Conservation (phyloP, 2,888 invertebrate genomes). For the Epirrita christyi region DNA sequence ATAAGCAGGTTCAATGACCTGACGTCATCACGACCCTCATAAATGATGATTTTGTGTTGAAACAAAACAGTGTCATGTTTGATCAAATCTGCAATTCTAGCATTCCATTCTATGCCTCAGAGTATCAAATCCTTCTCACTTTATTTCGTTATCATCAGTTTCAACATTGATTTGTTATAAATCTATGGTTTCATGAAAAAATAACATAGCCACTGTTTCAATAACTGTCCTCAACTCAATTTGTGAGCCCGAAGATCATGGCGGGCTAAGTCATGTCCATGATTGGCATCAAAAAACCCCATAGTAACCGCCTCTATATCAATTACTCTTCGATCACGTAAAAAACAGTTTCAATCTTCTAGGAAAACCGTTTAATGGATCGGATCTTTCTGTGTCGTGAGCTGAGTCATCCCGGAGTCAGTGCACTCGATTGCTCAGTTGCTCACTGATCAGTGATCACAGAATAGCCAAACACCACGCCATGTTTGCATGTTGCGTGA, state of each 20-base stretch:
- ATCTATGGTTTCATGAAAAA: not conserved
- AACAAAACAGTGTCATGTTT: constrained; percentile 23
- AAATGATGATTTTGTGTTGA: constrained; percentile 24
- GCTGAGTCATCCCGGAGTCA: constrained; percentile 45
- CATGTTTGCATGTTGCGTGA: not conserved
- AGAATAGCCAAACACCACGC: not conserved
- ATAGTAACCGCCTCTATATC: constrained; percentile 19
- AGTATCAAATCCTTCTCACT: constrained; percentile 1
- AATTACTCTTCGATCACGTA: constrained; percentile 26
- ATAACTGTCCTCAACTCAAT: not conserved
- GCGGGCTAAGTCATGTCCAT: too few species aligned
- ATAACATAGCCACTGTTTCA: not conserved
- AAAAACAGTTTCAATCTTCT: constrained; percentile 33
- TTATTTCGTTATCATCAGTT: not conserved
- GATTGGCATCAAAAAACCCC: not conserved
- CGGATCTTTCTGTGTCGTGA: constrained; percentile 37
- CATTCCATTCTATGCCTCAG: constrained; percentile 12
- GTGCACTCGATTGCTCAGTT: constrained; percentile 41
- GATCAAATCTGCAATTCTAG: constrained; percentile 12
- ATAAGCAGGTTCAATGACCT: constrained; percentile 5
- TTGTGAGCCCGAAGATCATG: not conserved
- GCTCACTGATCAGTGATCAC: constrained; percentile 26
- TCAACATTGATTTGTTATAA: too few species aligned
- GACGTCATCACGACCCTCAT: constrained; percentile 16
- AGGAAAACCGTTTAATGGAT: constrained; percentile 35